These are phyloP conservation scores for Drosophila stalkeri DNA, from an alignment of 2,888 invertebrate genomes.

Conservation along the genomic window DNA sequence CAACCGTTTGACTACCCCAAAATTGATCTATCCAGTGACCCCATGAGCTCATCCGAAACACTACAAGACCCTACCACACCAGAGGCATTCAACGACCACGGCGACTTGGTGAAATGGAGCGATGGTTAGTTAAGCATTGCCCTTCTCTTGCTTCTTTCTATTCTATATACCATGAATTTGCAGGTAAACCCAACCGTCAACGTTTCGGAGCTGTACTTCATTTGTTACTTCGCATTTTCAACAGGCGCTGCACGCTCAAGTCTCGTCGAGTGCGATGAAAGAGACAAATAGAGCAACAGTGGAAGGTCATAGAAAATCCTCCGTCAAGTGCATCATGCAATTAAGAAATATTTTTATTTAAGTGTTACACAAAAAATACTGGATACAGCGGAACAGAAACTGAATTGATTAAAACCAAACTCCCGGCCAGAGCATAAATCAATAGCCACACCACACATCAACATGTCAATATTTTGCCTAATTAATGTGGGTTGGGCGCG, in stretches of 20 bases:
- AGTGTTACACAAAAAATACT: neutral
- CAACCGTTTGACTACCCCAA: neutral
- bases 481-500: conserved; percentile 68
- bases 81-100: neutral
- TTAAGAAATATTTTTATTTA: neutral
- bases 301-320: neutral
- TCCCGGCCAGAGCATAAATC: conserved; percentile 59
- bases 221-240: conserved; percentile 43
- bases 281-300: too few relatives aligned
- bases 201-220: conserved; percentile 61
- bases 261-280: neutral
- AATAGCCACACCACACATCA: conserved; percentile 62
- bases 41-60: neutral
- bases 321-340: conserved; percentile 4
- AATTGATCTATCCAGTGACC: neutral
- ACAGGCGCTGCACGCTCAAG: neutral
- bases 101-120: neutral
- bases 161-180: conserved; percentile 2
- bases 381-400: conserved; percentile 13
- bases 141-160: neutral
- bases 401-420: conserved; percentile 48
- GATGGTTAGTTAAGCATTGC: conserved; percentile 6
- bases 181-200: conserved; percentile 32
- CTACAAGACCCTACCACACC: neutral
- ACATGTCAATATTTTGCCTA: conserved; percentile 76